Percentiles rank a stretch among this genome's conserved stretches.
phyloP scores from a whole-genome alignment of 2,113 vertebrate genomes.

The Chloebia gouldiae region DNA sequence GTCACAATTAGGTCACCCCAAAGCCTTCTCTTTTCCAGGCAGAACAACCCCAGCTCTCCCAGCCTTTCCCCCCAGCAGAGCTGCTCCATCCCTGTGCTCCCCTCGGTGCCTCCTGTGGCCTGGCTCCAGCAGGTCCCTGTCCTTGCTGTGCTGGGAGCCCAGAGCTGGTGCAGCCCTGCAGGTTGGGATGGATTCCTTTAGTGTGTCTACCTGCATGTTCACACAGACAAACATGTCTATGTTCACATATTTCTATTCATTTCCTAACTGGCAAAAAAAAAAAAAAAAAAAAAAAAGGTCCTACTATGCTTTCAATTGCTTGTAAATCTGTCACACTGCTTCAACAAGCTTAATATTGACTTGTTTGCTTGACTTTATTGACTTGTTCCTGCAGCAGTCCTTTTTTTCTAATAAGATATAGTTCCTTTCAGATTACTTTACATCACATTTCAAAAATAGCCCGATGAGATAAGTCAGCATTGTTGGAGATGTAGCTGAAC shows the following conservation, averaged over 20 bases:
- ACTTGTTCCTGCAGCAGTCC: background rate
- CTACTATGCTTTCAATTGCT: background rate
- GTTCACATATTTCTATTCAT: background rate
- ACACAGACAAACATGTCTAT: background rate
- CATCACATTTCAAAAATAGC: background rate
- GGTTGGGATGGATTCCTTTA: background rate
- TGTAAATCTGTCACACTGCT: background rate
- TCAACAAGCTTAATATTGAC: background rate
- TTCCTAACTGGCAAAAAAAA: background rate
- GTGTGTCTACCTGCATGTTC: too few relatives aligned
- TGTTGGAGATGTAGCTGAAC: background rate
- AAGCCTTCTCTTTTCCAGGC: rapidly evolving
- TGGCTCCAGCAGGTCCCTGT: background rate
- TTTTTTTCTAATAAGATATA: background rate
- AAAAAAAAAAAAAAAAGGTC: background rate
- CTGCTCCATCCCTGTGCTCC: background rate
- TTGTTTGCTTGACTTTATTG: background rate
- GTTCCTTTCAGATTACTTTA: background rate
- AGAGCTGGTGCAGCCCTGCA: background rate
- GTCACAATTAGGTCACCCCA: rapidly evolving
- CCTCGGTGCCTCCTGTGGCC: background rate
- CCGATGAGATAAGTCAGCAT: background rate
- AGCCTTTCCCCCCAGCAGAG: background rate
- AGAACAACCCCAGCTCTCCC: rapidly evolving
- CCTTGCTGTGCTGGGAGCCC: background rate